A percentile compares a stretch with the other conserved stretches of the same genome.
Evolutionary conservation across 2,113 vertebrate genomes (phyloP).

Genomic region (Pygathrix nemaeus): DNA sequence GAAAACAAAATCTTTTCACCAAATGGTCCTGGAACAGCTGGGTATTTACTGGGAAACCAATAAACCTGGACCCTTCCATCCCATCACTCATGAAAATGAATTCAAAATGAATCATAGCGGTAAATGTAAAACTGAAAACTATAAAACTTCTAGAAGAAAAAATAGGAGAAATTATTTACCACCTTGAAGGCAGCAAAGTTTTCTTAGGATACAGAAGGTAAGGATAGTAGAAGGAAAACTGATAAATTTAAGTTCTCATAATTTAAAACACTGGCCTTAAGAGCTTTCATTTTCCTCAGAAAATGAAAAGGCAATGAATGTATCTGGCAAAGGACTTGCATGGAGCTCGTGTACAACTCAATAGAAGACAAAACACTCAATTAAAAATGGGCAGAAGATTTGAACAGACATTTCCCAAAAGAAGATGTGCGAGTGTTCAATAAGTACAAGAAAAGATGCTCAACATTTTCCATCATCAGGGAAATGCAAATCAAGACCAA

Average conservation of each 20-base stretch:
- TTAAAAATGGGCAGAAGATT: not conserved
- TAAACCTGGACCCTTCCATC: not conserved
- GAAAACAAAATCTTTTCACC: not conserved
- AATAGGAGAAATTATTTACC: not conserved
- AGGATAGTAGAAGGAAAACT: not conserved
- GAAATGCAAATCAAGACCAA: not conserved
- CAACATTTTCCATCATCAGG: fast-evolving
- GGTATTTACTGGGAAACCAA: not conserved
- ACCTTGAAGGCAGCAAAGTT: not conserved
- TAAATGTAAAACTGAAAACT: not conserved
- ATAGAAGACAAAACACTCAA: not conserved
- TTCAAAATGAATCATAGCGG: not conserved
- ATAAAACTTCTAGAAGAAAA: not conserved
- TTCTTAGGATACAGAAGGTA: not conserved
- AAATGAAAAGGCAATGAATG: not conserved
- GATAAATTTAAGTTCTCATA: not conserved
- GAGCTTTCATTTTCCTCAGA: not conserved
- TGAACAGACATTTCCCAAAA: not conserved
- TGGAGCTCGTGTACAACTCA: not conserved
- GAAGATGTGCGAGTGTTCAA: not conserved
- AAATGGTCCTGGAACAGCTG: not conserved
- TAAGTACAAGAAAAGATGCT: too few relatives aligned
- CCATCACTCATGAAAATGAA: not conserved
- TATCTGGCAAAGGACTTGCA: not conserved
- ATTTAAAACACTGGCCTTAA: not conserved